These are phyloP conservation scores for Narcine bancroftii DNA, from an alignment of 2,113 vertebrate genomes.

Conservation along the genomic window DNA sequence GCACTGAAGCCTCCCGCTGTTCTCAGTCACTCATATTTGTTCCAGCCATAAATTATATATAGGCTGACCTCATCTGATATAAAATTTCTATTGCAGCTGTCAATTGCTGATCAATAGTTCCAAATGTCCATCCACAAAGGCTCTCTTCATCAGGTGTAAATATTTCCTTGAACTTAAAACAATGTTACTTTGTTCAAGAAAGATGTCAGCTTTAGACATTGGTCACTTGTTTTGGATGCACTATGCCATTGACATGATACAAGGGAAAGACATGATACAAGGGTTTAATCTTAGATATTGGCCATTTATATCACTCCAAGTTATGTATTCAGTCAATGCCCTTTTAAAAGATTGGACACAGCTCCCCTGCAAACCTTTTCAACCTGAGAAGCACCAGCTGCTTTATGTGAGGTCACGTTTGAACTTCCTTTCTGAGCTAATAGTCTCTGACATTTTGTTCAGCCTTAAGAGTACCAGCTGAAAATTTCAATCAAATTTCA, in stretches of 20 bases:
- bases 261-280: slow-evolving; percentile 43
- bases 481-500: background rate
- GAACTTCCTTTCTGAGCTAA: slow-evolving; percentile 53
- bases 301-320: slow-evolving; percentile 4
- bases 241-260: slow-evolving; percentile 49
- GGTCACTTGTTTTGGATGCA: slow-evolving; percentile 41
- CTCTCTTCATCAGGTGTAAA: slow-evolving; percentile 43
- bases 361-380: slow-evolving; percentile 50
- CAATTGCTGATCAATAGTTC: slow-evolving; percentile 82
- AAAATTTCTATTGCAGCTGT: slow-evolving; percentile 87
- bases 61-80: slow-evolving; percentile 74
- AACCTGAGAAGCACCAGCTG: slow-evolving; percentile 44
- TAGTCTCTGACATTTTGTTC: slow-evolving; percentile 56
- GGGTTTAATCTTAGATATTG: slow-evolving; percentile 44
- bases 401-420: slow-evolving; percentile 41
- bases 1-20: slow-evolving; percentile 63
- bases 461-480: slow-evolving; percentile 48
- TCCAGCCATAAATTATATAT: slow-evolving; percentile 88
- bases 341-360: slow-evolving; percentile 36
- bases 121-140: slow-evolving; percentile 70
- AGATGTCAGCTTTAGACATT: slow-evolving; percentile 48
- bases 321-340: background rate
- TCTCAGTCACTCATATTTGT: slow-evolving; percentile 81
- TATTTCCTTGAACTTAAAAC: slow-evolving; percentile 42
- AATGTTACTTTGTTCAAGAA: slow-evolving; percentile 45